Conservation (phyloP, 2,888 invertebrate genomes). For the Orthosia cruda region DNA sequence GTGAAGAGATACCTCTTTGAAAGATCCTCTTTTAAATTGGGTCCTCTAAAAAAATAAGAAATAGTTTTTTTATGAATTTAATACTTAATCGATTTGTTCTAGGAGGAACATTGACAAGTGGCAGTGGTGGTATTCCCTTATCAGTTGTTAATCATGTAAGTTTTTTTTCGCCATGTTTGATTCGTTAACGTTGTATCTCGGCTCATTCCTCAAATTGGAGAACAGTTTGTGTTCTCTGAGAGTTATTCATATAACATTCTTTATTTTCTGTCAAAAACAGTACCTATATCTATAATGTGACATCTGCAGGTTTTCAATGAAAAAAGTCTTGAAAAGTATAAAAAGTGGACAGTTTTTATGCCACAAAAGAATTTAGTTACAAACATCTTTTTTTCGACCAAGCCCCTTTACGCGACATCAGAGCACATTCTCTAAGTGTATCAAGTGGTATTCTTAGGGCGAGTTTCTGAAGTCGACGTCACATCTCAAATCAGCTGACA, state of each 20-base stretch:
- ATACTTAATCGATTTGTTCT: conserved; percentile 42
- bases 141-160: conserved; percentile 72
- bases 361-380: background rate
- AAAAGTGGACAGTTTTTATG: background rate
- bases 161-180: conserved; percentile 4
- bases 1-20: too few relatives aligned
- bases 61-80: background rate
- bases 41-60: background rate
- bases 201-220: background rate
- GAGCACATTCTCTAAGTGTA: background rate
- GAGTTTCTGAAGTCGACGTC: too few relatives aligned
- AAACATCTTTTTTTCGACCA: background rate
- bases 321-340: background rate
- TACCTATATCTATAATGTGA: too few relatives aligned
- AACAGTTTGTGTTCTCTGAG: too few relatives aligned
- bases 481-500: too few relatives aligned
- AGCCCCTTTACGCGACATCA: background rate
- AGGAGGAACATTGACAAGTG: conserved; percentile 78
- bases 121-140: conserved; percentile 74
- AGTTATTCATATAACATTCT: background rate
- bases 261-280: background rate
- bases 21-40: background rate
- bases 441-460: conserved; percentile 18
- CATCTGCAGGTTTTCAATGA: background rate
- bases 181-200: background rate